These are phyloP conservation scores for Diarsia mendica DNA, from an alignment of 2,888 invertebrate genomes.

Conservation along the genomic window DNA sequence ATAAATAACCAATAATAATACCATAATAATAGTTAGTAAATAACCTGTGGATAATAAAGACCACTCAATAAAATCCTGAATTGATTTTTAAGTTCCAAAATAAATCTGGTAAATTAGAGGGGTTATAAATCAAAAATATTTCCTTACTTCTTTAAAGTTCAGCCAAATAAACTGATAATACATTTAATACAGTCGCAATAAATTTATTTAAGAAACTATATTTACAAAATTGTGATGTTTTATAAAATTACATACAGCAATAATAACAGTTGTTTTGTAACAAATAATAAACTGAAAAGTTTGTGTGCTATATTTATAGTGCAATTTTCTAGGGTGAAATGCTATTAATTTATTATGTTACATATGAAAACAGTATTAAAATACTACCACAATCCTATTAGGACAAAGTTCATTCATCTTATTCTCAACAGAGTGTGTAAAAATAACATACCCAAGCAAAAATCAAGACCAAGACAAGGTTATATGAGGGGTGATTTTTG, in stretches of 20 bases:
- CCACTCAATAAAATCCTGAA: too few relatives aligned
- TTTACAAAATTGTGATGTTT: slow-evolving; percentile 13
- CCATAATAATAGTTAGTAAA: too few relatives aligned
- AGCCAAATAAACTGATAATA: too few relatives aligned
- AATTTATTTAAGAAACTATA: background rate
- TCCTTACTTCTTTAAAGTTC: too few relatives aligned
- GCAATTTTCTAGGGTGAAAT: slow-evolving; percentile 40
- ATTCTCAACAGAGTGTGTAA: slow-evolving; percentile 34
- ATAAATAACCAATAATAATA: too few relatives aligned
- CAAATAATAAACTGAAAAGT: slow-evolving; percentile 11
- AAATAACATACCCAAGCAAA: slow-evolving; percentile 47
- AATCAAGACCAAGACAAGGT: slow-evolving; percentile 19
- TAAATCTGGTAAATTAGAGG: too few relatives aligned
- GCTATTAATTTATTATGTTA: slow-evolving; percentile 25
- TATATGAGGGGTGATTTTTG: slow-evolving; percentile 25
- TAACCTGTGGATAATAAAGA: too few relatives aligned
- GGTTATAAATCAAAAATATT: too few relatives aligned
- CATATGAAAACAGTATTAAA: slow-evolving; percentile 31
- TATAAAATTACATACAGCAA: slow-evolving; percentile 9
- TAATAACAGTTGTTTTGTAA: background rate
- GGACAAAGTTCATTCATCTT: slow-evolving; percentile 16
- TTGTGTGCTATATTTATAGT: background rate
- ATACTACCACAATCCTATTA: slow-evolving; percentile 40
- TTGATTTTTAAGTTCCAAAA: too few relatives aligned
- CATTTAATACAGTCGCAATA: too few relatives aligned